phyloP scores from a whole-genome alignment of 2,797 vertebrate genomes.

The Botia kubotai region DNA sequence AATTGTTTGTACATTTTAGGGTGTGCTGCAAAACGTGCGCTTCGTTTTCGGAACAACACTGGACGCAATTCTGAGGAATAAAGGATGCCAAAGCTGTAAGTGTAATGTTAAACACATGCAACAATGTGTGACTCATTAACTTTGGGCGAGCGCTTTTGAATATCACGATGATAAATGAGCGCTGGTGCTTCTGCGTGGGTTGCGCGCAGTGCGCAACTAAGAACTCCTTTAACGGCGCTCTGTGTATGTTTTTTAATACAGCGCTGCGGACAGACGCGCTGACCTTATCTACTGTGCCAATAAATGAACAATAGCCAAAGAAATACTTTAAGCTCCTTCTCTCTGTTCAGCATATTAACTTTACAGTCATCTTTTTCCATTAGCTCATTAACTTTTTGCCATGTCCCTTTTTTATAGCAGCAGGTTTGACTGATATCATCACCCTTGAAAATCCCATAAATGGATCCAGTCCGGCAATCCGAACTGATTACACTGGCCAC shows the following conservation, averaged over 20 bases:
- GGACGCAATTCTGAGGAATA: slow-evolving; percentile 94
- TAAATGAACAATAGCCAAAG: not conserved
- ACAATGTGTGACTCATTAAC: not conserved
- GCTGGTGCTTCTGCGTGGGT: not conserved
- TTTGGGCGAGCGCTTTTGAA: not conserved
- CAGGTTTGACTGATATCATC: slow-evolving; percentile 80
- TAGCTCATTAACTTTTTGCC: slow-evolving; percentile 32
- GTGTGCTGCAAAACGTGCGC: slow-evolving; percentile 93
- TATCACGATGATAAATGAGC: not conserved
- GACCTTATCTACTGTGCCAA: not conserved
- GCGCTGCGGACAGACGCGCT: not conserved
- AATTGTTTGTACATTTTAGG: slow-evolving; percentile 73
- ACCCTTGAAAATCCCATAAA: slow-evolving; percentile 90
- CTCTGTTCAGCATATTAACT: not conserved
- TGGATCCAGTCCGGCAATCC: slow-evolving; percentile 94
- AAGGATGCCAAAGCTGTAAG: slow-evolving; percentile 96
- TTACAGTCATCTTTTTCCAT: not conserved
- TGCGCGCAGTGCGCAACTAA: not conserved
- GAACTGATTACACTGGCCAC: slow-evolving; percentile 93
- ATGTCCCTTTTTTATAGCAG: slow-evolving; percentile 53
- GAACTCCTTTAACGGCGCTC: not conserved
- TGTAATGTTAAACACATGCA: slow-evolving; percentile 51
- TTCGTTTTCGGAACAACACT: slow-evolving; percentile 97
- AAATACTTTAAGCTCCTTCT: not conserved
- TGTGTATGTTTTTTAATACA: not conserved